These are phyloP conservation scores for Cladorhizidae sp. DNA, from an alignment of 37 sponge, comb jelly and placozoan genomes.

Conservation along the genomic window DNA sequence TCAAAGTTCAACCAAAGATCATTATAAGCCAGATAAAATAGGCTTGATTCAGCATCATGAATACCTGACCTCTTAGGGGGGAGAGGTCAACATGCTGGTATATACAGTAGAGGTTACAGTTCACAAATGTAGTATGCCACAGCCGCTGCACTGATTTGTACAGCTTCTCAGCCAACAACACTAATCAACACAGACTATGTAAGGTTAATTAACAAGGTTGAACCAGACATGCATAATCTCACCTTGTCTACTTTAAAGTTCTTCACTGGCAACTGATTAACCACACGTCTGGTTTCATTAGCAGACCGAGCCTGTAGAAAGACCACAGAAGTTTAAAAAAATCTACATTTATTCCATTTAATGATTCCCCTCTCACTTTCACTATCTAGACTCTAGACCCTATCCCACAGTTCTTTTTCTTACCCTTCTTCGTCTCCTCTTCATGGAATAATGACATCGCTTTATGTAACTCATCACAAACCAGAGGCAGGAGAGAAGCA, in stretches of 20 bases:
- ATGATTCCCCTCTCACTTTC: not conserved
- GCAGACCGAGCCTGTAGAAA: slow-evolving; percentile 16
- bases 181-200: not conserved
- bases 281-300: slow-evolving; percentile 31
- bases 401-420: not conserved
- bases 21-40: too few species aligned
- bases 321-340: not conserved
- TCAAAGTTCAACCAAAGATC: too few species aligned
- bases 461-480: slow-evolving; percentile 59
- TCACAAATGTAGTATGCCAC: too few species aligned
- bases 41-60: too few species aligned
- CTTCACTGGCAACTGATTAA: slow-evolving; percentile 37
- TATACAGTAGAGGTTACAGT: too few species aligned
- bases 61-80: too few species aligned
- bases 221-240: not conserved
- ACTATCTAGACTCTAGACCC: not conserved
- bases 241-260: slow-evolving; percentile 57
- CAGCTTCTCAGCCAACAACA: not conserved
- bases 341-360: not conserved
- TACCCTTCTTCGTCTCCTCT: slow-evolving; percentile 44
- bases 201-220: not conserved
- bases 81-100: too few species aligned
- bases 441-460: slow-evolving; percentile 27
- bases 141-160: too few species aligned
- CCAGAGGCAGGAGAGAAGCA: slow-evolving; percentile 67